Evolutionary conservation across 1,140 invertebrate species (phyloP).

Genomic region (Ephestia elutella): DNA sequence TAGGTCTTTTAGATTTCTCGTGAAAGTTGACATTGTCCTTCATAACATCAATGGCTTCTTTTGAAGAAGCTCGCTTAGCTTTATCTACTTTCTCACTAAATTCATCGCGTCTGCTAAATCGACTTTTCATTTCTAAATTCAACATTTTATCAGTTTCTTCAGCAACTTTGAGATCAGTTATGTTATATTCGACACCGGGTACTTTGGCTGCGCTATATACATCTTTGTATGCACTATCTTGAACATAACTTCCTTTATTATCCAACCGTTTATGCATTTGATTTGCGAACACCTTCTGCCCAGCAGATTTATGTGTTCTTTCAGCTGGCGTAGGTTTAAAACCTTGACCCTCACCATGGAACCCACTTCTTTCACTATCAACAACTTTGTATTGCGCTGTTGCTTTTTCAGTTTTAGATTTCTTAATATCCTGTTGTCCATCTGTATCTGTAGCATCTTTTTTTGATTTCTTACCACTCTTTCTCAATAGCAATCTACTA

Average conservation of each 20-base stretch:
- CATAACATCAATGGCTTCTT: slow-evolving; percentile 54
- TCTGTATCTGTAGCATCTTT: slow-evolving; percentile 72
- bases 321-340: slow-evolving; percentile 56
- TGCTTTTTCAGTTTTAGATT: slow-evolving; percentile 55
- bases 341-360: slow-evolving; percentile 35
- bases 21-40: slow-evolving; percentile 53
- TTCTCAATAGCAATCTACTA: slow-evolving; percentile 77
- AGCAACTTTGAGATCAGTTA: slow-evolving; percentile 71
- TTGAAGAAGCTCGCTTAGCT: slow-evolving; percentile 46
- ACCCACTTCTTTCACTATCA: slow-evolving; percentile 42
- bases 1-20: slow-evolving; percentile 56
- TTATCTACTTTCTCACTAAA: slow-evolving; percentile 50
- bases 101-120: slow-evolving; percentile 58
- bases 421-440: slow-evolving; percentile 56
- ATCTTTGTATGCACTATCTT: slow-evolving; percentile 66
- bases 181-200: slow-evolving; percentile 59
- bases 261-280: slow-evolving; percentile 72
- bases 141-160: slow-evolving; percentile 69
- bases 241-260: slow-evolving; percentile 71
- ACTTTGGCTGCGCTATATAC: slow-evolving; percentile 64
- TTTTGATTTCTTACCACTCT: slow-evolving; percentile 79
- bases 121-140: slow-evolving; percentile 57
- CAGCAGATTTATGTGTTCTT: slow-evolving; percentile 60
- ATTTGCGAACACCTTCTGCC: slow-evolving; percentile 68
- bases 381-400: slow-evolving; percentile 48